These are phyloP conservation scores for Micropoecilia bifurca DNA, from an alignment of 2,797 vertebrate genomes.

Conservation along the genomic window DNA sequence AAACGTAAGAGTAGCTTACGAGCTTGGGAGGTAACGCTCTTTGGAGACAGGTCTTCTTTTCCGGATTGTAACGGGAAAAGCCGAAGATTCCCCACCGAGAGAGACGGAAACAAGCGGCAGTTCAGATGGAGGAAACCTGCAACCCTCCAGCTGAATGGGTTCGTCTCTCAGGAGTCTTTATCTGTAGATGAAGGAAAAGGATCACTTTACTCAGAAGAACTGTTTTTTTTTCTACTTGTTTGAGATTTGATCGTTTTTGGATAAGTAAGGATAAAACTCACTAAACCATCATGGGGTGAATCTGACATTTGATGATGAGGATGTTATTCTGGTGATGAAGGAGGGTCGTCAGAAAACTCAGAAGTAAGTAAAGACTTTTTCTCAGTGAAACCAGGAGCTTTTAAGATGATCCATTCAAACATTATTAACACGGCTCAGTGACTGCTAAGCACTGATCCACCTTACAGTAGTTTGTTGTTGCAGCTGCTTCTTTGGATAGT, in stretches of 20 bases:
- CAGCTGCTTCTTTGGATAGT: conserved; percentile 7
- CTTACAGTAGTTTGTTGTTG: conserved; percentile 10
- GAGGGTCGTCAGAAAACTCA: conserved; percentile 17
- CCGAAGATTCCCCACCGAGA: conserved; percentile 34
- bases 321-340: conserved; percentile 32
- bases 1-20: accelerated
- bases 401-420: background rate
- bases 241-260: background rate
- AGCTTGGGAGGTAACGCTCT: background rate
- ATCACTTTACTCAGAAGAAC: background rate
- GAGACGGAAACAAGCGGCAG: background rate
- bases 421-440: background rate
- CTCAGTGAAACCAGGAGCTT: background rate
- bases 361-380: conserved; percentile 36
- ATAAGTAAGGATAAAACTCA: conserved; percentile 22
- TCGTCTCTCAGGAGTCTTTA: background rate
- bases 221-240: background rate
- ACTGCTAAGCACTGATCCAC: too few relatives aligned
- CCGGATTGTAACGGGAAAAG: conserved; percentile 58
- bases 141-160: background rate
- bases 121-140: conserved; percentile 34
- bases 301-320: conserved; percentile 18
- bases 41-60: background rate
- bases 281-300: conserved; percentile 58
- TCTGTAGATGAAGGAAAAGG: background rate